Evolutionary conservation across 1,140 invertebrate species (phyloP), one percentile per base, ranked within the genome.

Genomic region (Drosophila lowei): DNA sequence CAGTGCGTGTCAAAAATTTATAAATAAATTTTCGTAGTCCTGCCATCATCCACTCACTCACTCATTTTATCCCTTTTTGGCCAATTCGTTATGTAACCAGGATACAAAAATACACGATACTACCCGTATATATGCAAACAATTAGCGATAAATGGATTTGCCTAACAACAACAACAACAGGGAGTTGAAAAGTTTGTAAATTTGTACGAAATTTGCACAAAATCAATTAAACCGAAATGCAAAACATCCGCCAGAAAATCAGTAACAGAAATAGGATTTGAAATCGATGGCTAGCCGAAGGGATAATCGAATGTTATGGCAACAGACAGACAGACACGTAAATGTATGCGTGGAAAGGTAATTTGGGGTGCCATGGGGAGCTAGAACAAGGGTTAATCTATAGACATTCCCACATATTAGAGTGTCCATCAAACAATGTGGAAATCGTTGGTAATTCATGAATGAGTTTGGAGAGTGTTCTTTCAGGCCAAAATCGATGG

Each of bases 211-310:
- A 70, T 65, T 65, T 63, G 34, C 62, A 72, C 65, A 77, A 80
- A 84, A 79, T 84, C 77, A 84, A 85, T 77, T 85, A 56, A 79
- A 72, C 49, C 11, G 28, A 60, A 76, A 85, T 68, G 67, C 11
- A 49, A 80, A 77, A 54, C 30, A 42, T 23, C 6, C 25, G 7
- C 9, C 34, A 23, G 38, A 25, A 52, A 67, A 72, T 28, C 43
- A 48, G 15, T 43, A 54, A 61, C 49, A 38, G 38, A 53, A 52
- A 50, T 49, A 52, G 57, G 46, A 48, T 21, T 48, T 30, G 41
- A 25, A 15, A 56, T 41, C 13, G 6, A 11, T 53, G 28, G 15
- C 34, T 48, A 44, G 15, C 53, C 6, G 23, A 25, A 5, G 28
- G 38, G 34, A 38, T 54, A 60, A 72, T 71, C 56, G 49, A 72